These are phyloP conservation scores for Zosterops lateralis DNA, from an alignment of 2,113 vertebrate genomes.

Conservation along the genomic window DNA sequence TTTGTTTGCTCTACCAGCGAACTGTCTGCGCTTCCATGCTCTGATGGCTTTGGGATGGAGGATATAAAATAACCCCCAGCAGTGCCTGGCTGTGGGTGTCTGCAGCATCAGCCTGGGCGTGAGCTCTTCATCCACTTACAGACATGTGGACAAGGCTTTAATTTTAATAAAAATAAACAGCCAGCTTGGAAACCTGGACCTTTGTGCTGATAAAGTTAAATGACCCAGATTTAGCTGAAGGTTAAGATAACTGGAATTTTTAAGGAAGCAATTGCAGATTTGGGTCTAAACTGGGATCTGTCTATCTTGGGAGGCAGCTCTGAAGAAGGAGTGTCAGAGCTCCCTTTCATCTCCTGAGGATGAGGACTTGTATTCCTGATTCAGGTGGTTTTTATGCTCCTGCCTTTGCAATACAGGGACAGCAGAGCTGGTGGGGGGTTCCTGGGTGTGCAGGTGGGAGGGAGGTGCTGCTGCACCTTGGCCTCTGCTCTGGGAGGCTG, in stretches of 20 bases:
- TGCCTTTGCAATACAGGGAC: rapidly evolving
- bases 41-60: background rate
- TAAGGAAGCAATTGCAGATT: background rate
- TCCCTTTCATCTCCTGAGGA: background rate
- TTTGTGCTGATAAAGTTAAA: background rate
- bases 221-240: background rate
- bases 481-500: background rate
- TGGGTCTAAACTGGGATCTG: background rate
- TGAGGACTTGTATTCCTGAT: background rate
- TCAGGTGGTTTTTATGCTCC: background rate
- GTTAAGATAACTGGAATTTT: background rate
- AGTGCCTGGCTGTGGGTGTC: background rate
- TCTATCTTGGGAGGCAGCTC: background rate
- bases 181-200: background rate
- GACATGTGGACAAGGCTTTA: background rate
- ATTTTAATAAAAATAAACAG: background rate
- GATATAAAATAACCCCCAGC: background rate
- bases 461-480: background rate
- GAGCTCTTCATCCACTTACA: background rate
- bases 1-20: background rate
- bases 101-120: background rate
- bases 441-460: background rate
- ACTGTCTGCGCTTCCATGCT: background rate
- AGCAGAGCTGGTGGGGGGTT: background rate
- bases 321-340: background rate